Percentiles rank a stretch among this genome's conserved stretches.
Conservation (phyloP, 2,113 vertebrate species). For the Paralichthys olivaceus region DNA sequence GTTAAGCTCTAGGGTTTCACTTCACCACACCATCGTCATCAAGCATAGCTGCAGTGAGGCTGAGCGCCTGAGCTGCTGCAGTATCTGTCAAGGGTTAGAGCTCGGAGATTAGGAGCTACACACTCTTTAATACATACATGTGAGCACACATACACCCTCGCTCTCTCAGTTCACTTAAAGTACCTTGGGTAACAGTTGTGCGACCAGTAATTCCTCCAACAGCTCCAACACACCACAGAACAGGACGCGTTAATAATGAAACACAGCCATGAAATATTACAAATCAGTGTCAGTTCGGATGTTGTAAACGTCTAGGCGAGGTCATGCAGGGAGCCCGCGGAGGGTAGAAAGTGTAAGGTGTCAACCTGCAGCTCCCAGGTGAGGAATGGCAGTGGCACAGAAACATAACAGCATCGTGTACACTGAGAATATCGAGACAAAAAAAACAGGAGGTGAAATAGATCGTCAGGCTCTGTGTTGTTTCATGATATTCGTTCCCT, state of each 20-base stretch:
- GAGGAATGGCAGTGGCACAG: neutral
- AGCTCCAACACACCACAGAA: conserved; percentile 27
- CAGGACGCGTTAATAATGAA: conserved; percentile 60
- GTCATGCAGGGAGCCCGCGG: conserved; percentile 15
- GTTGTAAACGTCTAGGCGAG: conserved; percentile 33
- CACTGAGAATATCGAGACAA: neutral
- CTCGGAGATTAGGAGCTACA: conserved; percentile 52
- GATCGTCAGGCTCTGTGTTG: neutral
- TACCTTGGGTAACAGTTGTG: conserved; percentile 28
- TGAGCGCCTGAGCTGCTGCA: conserved; percentile 31
- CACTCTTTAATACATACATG: conserved; percentile 29
- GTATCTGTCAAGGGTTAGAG: conserved; percentile 60
- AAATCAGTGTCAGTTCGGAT: conserved; percentile 59
- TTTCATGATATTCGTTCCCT: neutral
- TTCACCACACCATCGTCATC: conserved; percentile 38
- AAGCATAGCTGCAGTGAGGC: conserved; percentile 19
- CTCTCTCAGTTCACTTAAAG: conserved; percentile 24
- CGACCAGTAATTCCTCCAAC: conserved; percentile 19
- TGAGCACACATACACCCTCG: neutral
- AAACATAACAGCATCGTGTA: neutral
- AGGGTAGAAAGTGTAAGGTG: neutral
- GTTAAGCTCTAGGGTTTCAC: conserved; percentile 35
- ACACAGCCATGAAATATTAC: conserved; percentile 56
- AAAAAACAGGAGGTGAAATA: neutral
- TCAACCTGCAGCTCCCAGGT: conserved; percentile 17